A percentile compares a stretch with the other conserved stretches of the same genome.
Conservation (phyloP, 2,888 invertebrate genomes). For the Theodoxus fluviatilis region DNA sequence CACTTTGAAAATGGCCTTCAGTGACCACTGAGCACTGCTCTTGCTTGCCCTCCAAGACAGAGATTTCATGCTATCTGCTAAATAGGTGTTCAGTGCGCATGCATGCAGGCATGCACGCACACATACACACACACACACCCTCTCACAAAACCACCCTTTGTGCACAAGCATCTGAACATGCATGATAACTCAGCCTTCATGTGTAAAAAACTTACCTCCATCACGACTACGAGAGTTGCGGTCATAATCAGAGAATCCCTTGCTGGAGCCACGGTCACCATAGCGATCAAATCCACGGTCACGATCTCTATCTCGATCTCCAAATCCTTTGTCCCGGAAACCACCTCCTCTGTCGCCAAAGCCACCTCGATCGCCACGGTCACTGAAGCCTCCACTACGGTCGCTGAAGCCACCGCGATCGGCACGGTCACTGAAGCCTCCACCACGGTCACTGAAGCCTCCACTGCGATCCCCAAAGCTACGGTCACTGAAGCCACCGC, state of each 20-base stretch:
- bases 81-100: no score
- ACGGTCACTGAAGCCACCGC: constrained; percentile 35
- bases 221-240: no score
- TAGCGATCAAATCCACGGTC: constrained; percentile 16
- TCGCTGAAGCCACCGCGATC: constrained; percentile 26
- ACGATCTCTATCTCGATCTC: constrained; percentile 18
- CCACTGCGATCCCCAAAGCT: constrained; percentile 34
- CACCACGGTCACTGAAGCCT: constrained; percentile 28
- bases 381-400: constrained; percentile 24
- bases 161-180: background rate
- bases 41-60: no score
- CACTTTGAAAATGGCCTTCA: no score
- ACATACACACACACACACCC: no score
- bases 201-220: constrained; percentile 48
- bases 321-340: background rate
- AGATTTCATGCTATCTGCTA: no score
- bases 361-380: constrained; percentile 28
- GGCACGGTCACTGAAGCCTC: constrained; percentile 27
- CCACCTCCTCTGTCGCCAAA: constrained; percentile 31
- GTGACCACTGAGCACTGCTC: no score
- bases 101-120: no score
- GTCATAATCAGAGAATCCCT: no score
- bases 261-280: no score
- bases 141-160: no score
- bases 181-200: constrained; percentile 30